These are phyloP conservation scores for Zophobas atratus DNA, from an alignment of 1,140 invertebrate species.

Conservation along the genomic window DNA sequence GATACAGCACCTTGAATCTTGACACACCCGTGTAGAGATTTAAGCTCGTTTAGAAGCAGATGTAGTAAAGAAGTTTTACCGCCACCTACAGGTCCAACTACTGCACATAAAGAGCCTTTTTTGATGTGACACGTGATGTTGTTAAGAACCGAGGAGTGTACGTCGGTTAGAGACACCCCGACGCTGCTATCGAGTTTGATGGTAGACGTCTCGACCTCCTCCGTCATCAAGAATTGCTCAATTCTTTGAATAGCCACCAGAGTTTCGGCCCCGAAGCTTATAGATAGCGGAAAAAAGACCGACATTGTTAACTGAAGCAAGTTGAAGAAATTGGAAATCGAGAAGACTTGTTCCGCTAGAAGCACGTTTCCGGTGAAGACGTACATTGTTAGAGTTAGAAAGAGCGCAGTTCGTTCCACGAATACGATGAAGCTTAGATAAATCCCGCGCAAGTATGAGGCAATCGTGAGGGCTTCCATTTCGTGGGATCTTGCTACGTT, in stretches of 20 bases:
- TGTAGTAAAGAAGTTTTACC: constrained; percentile 87
- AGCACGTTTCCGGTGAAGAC: constrained; percentile 75
- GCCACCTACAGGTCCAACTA: constrained; percentile 84
- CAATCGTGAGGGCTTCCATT: constrained; percentile 69
- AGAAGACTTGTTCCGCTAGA: constrained; percentile 78
- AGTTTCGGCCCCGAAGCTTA: constrained; percentile 76
- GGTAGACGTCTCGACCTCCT: constrained; percentile 68
- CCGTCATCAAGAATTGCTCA: constrained; percentile 72
- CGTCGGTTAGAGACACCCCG: constrained; percentile 67
- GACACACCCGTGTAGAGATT: constrained; percentile 73
- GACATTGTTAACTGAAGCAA: constrained; percentile 79
- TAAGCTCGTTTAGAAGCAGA: constrained; percentile 79
- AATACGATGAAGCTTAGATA: constrained; percentile 80
- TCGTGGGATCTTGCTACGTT: constrained; percentile 69
- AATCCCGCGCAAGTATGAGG: constrained; percentile 80
- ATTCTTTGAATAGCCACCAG: constrained; percentile 75
- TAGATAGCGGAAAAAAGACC: constrained; percentile 78
- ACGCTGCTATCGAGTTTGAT: constrained; percentile 2
- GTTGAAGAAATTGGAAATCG: constrained; percentile 80
- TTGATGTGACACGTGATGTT: constrained; percentile 68
- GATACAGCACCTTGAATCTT: constrained; percentile 76
- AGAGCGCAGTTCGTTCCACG: constrained; percentile 79
- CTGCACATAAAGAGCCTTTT: constrained; percentile 76
- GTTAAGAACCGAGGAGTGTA: constrained; percentile 64
- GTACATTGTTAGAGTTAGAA: constrained; percentile 77